These are phyloP conservation scores for Priocnemis perturbator DNA, from an alignment of 2,888 invertebrate genomes.

Conservation along the genomic window DNA sequence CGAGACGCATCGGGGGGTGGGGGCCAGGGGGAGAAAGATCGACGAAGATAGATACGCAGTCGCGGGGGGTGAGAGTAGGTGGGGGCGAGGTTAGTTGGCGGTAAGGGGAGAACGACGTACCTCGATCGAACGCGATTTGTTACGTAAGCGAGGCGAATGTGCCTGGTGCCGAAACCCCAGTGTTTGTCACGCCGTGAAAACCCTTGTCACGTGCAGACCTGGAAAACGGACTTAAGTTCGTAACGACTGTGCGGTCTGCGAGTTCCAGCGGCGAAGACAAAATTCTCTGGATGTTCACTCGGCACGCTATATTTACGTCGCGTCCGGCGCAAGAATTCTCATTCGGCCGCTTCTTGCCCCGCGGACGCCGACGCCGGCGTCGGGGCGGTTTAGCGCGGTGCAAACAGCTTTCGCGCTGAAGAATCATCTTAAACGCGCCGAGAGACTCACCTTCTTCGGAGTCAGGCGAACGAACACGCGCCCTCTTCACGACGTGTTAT, in stretches of 20 bases:
- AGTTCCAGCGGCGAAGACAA: constrained; percentile 1
- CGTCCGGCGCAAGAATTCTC: too few relatives aligned
- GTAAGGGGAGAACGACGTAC: constrained; percentile 20
- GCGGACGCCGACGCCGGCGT: too few relatives aligned
- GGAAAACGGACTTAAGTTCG: constrained; percentile 29
- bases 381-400: too few relatives aligned
- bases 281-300: not conserved
- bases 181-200: constrained; percentile 45
- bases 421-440: too few relatives aligned
- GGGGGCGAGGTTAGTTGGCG: not conserved
- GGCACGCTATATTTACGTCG: too few relatives aligned
- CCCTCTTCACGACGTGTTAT: too few relatives aligned
- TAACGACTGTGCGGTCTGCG: constrained; percentile 1
- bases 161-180: constrained; percentile 33
- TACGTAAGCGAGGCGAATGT: constrained; percentile 45
- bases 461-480: too few relatives aligned
- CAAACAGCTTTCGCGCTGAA: too few relatives aligned
- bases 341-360: too few relatives aligned
- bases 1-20: constrained; percentile 22
- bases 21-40: constrained; percentile 8
- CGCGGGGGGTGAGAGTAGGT: not conserved
- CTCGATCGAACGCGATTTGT: constrained; percentile 51
- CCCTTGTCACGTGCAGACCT: constrained; percentile 46
- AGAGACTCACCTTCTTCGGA: too few relatives aligned
- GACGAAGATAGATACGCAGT: constrained; percentile 6